Evolutionary conservation across 2,797 vertebrate species (phyloP).

Genomic region (Fringilla coelebs): DNA sequence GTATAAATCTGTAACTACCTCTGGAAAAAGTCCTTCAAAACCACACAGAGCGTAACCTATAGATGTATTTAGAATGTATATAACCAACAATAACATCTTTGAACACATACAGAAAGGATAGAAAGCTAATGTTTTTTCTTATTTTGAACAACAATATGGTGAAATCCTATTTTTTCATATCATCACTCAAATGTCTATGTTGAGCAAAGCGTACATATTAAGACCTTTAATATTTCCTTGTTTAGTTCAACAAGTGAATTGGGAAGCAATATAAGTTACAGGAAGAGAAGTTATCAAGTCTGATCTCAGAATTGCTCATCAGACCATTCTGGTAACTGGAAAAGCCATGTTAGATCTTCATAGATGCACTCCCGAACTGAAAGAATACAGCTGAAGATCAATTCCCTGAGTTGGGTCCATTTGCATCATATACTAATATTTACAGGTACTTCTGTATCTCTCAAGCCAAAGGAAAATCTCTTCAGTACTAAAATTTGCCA

Average conservation of each 20-base stretch:
- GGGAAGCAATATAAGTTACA: constrained; percentile 38
- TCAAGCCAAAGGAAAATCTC: neutral
- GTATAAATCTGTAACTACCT: neutral
- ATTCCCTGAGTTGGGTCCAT: constrained; percentile 56
- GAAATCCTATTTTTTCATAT: neutral
- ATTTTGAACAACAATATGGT: neutral
- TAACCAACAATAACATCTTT: neutral
- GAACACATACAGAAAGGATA: neutral
- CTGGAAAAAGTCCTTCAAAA: neutral
- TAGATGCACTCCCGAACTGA: constrained; percentile 41
- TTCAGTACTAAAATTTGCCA: neutral
- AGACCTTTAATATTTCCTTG: constrained; percentile 15
- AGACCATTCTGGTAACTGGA: constrained; percentile 35
- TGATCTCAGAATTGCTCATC: constrained; percentile 52
- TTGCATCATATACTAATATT: constrained; percentile 40
- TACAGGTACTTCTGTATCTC: neutral
- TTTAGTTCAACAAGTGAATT: constrained; percentile 33
- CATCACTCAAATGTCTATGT: neutral
- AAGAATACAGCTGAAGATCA: constrained; percentile 56
- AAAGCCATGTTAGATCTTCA: constrained; percentile 55
- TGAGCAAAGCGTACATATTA: neutral
- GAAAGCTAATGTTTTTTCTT: neutral
- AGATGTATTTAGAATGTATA: neutral
- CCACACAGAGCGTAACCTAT: neutral
- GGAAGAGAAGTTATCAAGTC: constrained; percentile 39